phyloP scores from a whole-genome alignment of 2,888 invertebrate species.

The Boloria selene region DNA sequence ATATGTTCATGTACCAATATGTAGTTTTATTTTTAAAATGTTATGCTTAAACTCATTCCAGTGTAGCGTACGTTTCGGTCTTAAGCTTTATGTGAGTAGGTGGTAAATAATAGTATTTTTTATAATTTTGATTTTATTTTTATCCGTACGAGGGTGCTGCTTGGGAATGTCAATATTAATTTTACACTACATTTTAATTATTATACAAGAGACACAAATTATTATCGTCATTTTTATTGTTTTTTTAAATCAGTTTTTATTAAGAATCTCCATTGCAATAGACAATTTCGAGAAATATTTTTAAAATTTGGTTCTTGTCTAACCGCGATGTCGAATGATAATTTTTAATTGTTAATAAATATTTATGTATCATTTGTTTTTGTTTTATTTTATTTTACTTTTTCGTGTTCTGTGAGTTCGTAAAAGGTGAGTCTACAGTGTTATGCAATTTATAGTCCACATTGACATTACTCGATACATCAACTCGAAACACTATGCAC shows the following conservation, averaged over 20 bases:
- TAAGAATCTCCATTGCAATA: constrained; percentile 67
- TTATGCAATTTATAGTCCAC: constrained; percentile 79
- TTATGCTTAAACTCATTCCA: constrained; percentile 77
- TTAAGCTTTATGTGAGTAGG: constrained; percentile 73
- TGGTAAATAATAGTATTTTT: constrained; percentile 68
- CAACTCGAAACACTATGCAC: constrained; percentile 28
- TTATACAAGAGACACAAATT: constrained; percentile 45
- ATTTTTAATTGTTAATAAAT: constrained; percentile 79
- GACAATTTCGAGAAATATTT: constrained; percentile 41
- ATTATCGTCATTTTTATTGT: constrained; percentile 36
- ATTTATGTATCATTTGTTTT: constrained; percentile 75
- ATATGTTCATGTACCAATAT: constrained; percentile 43
- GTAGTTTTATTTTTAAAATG: constrained; percentile 53
- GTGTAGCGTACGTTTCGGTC: constrained; percentile 68
- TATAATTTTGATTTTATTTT: constrained; percentile 58
- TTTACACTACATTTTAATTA: constrained; percentile 48
- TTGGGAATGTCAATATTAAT: constrained; percentile 60
- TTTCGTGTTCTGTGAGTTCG: constrained; percentile 39
- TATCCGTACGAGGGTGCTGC: constrained; percentile 69
- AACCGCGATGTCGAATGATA: constrained; percentile 62
- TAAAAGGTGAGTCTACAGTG: constrained; percentile 69
- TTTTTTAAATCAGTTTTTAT: constrained; percentile 33
- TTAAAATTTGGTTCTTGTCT: constrained; percentile 56
- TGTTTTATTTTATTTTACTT: constrained; percentile 64
- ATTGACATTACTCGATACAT: constrained; percentile 7